Base-by-base conservation (phyloP, 2,797 vertebrate species). In the Rhynchonycteris naso region DNA sequence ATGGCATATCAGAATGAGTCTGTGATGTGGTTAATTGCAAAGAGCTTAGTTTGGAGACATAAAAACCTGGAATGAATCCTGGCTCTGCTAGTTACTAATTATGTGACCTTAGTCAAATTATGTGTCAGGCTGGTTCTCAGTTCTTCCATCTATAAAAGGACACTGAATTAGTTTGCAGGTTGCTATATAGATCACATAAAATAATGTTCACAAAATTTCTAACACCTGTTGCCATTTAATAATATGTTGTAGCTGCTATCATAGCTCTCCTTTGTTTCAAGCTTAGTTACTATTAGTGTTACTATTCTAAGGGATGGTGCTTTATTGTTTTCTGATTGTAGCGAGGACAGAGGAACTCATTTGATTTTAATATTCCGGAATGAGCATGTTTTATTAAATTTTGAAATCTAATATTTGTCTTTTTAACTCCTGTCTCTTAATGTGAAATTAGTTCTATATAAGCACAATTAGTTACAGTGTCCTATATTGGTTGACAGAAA, bases 101-200 rank as follows among this genome's bases (percentile, higher is more conserved):
- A 2, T 33, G 18, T 43, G 43, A 58, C 1, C 4, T 0, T 38
- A 13, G 0, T 0, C 28, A 14, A 19, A 18, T 28, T 28, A 0
- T 7, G 18, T 3, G 0, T 54, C 7, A 35, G 12, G 2, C 1
- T 88, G 10, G 18, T 33, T n/a, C 7, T 68, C 3, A 16, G 14
- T 33, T 88, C 68, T 71, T n/a, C 78, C 35, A 9, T 68, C 0
- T 33, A 35, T 9, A 18, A 35, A 61, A 33, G 2, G 3, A 68
- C 21, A 7, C 8, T 54, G 22, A 2, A n/a, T 50, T 30, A 61
- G 14, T 28, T 47, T 84, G 19, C 10, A 69, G 35, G 2, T 58
- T 15, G 11, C 15, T 10, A 2, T 56, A 14, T 7, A 35, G 2
- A 16, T 72, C 7, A 50, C 7, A 22, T 14, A 35, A 58, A 2